These are phyloP conservation scores for Drosophila falleni DNA, from an alignment of 2,888 invertebrate species.

Conservation along the genomic window DNA sequence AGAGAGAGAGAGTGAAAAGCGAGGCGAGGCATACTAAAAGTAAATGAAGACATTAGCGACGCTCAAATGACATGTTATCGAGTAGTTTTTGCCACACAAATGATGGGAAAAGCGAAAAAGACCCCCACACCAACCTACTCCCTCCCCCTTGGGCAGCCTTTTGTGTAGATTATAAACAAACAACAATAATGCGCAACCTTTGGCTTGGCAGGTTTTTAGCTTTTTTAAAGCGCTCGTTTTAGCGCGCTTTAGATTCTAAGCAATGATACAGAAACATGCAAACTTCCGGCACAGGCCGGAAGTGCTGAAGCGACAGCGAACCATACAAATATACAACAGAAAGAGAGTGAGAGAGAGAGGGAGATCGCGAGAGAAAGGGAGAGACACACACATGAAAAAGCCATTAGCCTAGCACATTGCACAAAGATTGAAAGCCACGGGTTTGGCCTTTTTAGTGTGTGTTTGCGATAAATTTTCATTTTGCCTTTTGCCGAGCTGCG, in stretches of 20 bases:
- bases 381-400: conserved; percentile 62
- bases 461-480: conserved; percentile 78
- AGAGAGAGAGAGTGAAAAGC: background rate
- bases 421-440: conserved; percentile 37
- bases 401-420: conserved; percentile 65
- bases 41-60: conserved; percentile 80
- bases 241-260: conserved; percentile 77
- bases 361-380: conserved; percentile 3
- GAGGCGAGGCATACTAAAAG: conserved; percentile 66
- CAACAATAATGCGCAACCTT: conserved; percentile 65
- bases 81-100: conserved; percentile 55
- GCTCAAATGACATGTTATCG: conserved; percentile 81
- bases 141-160: background rate
- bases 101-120: conserved; percentile 30
- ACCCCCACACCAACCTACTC: background rate
- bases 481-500: conserved; percentile 59
- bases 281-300: conserved; percentile 65
- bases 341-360: background rate
- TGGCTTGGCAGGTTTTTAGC: conserved; percentile 38
- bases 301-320: conserved; percentile 61
- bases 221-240: conserved; percentile 71
- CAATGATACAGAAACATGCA: conserved; percentile 82
- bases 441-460: conserved; percentile 55
- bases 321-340: conserved; percentile 33
- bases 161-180: conserved; percentile 54